These are phyloP conservation scores for Bellardia bayeri DNA, from an alignment of 2,888 invertebrate species.

Conservation along the genomic window DNA sequence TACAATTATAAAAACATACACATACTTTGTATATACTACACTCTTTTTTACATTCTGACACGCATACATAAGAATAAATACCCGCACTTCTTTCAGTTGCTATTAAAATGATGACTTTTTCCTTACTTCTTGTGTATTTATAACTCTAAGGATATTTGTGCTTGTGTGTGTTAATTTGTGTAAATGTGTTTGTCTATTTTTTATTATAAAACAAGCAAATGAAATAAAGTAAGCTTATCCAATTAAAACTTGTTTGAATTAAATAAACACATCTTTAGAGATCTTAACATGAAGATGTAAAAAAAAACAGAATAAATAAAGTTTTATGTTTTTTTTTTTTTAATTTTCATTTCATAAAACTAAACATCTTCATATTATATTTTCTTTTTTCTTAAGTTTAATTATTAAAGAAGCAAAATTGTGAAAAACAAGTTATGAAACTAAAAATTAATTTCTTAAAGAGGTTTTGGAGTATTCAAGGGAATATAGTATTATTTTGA, in stretches of 20 bases:
- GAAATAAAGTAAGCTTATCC: slow-evolving; percentile 65
- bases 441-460: slow-evolving; percentile 6
- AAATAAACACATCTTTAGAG: slow-evolving; percentile 67
- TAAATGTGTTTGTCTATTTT: slow-evolving; percentile 34
- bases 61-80: not conserved
- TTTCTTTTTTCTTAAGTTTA: slow-evolving; percentile 34
- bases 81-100: slow-evolving; percentile 18
- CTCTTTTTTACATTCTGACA: not conserved
- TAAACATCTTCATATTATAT: slow-evolving; percentile 5
- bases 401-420: slow-evolving; percentile 28
- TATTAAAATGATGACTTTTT: slow-evolving; percentile 47
- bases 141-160: not conserved
- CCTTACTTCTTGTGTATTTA: not conserved
- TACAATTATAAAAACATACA: slow-evolving; percentile 30
- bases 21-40: not conserved
- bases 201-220: slow-evolving; percentile 30
- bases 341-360: not conserved
- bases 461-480: not conserved
- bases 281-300: slow-evolving; percentile 24
- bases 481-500: too few species aligned
- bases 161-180: slow-evolving; percentile 2
- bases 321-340: slow-evolving; percentile 33
- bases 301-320: slow-evolving; percentile 21
- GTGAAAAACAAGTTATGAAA: slow-evolving; percentile 10
- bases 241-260: slow-evolving; percentile 72